Evolutionary conservation across 2,797 vertebrate genomes (phyloP).

Genomic region (Calcarius lapponicus): DNA sequence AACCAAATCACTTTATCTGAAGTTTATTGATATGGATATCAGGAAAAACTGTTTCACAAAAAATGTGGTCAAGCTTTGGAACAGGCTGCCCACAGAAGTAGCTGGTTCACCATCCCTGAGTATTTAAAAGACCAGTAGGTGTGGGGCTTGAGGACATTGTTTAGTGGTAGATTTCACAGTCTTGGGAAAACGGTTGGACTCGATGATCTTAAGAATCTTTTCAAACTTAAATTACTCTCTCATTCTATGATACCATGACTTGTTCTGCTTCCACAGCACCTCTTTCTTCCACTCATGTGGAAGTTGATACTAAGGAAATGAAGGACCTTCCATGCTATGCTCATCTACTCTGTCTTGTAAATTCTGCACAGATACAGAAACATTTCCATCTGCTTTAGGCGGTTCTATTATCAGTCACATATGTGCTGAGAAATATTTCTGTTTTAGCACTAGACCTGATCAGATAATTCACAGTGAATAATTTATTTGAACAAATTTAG

Average conservation of each 20-base stretch:
- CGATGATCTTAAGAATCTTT: fast-evolving
- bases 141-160: neutral
- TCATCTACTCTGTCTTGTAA: constrained; percentile 17
- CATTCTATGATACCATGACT: neutral
- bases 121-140: neutral
- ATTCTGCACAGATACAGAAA: constrained; percentile 30
- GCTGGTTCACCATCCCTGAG: no score
- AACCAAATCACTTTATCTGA: neutral
- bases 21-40: neutral
- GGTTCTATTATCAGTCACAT: constrained; percentile 28
- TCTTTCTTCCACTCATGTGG: neutral
- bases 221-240: neutral
- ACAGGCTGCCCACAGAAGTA: neutral
- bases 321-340: neutral
- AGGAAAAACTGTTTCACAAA: neutral
- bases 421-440: constrained; percentile 12
- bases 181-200: neutral
- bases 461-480: constrained; percentile 48
- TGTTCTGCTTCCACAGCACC: neutral
- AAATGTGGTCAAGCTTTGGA: neutral
- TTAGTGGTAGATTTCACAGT: neutral
- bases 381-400: constrained; percentile 19
- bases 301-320: neutral
- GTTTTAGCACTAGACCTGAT: neutral
- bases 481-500: constrained; percentile 48